These are phyloP conservation scores for Tragelaphus imberbis DNA, from an alignment of 2,113 vertebrate species.

Conservation along the genomic window DNA sequence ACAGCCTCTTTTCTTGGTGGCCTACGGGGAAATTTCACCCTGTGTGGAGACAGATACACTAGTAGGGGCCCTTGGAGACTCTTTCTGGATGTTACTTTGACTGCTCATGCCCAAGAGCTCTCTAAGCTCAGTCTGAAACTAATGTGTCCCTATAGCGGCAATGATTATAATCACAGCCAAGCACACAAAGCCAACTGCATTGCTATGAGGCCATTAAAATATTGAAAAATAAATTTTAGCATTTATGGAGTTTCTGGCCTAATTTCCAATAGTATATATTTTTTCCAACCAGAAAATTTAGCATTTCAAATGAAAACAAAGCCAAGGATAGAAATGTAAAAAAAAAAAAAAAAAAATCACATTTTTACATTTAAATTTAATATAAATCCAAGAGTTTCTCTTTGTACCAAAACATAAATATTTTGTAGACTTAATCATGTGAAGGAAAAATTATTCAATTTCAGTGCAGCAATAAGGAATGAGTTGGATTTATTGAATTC, in stretches of 20 bases:
- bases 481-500: conserved; percentile 18
- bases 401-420: neutral
- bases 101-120: neutral
- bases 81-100: neutral
- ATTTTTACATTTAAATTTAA: conserved; percentile 6
- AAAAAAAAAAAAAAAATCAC: neutral
- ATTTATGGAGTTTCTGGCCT: neutral
- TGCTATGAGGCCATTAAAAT: conserved; percentile 32
- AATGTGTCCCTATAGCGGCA: neutral
- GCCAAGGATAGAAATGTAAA: neutral
- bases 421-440: neutral
- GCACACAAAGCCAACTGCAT: neutral
- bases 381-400: neutral
- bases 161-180: neutral
- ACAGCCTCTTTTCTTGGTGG: neutral
- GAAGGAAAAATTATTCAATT: neutral
- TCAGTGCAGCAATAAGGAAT: neutral
- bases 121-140: neutral
- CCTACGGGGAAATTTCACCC: neutral
- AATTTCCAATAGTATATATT: neutral
- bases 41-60: neutral
- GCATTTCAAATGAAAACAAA: conserved; percentile 11
- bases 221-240: neutral
- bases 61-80: neutral
- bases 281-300: neutral